Evolutionary conservation across 2,113 vertebrate genomes (phyloP), one percentile per base, ranked within the genome.

Genomic region (Melanocharis versteri): DNA sequence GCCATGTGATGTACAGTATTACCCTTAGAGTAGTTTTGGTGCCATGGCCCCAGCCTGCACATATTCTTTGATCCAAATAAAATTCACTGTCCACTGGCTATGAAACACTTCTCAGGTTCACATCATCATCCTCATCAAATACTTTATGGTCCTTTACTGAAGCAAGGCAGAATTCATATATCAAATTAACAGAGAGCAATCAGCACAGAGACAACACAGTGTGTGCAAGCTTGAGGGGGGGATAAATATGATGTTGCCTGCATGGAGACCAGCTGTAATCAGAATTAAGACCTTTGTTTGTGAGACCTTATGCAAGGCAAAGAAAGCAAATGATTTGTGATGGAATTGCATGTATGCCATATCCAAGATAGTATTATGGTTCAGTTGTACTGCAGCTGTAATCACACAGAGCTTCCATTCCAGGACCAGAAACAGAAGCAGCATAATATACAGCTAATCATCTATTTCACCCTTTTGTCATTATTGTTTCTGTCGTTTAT

Each of bases 1-100:
- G 7, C 27, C 0, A 0, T 47, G 13, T 40, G 27, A 72, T 40
- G 12, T 30, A 26, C 4, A 11, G 5, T 35, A 48, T 47, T 8
- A 4, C 27, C 8, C 9, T 61, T 19, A n/a, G 15, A 73, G 18
- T 3, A 42, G 9, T 53, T 86, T 54, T 54, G 15, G 19, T 66
- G 23, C 30, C 28, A 9, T 53, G 47, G 28, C 5, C 24, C 15
- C 35, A 39, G 4, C 21, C 33, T 77, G 11, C 0, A 0, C 17
- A 2, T 37, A 11, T 68, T 48, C 31, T 82, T 68, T 64, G 17
- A 20, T 27, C 4, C 40, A 68, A 9, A 5, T 40, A 16, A 60
- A 82, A 84, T 65, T 31, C 27, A 70, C 15, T 21, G 26, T 17
- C n/a, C 33, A 30, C 13, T 53, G 68, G 4, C 23, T 84, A 9